phyloP scores from a whole-genome alignment of 2,113 vertebrate genomes.

The Lethenteron camtschaticum region DNA sequence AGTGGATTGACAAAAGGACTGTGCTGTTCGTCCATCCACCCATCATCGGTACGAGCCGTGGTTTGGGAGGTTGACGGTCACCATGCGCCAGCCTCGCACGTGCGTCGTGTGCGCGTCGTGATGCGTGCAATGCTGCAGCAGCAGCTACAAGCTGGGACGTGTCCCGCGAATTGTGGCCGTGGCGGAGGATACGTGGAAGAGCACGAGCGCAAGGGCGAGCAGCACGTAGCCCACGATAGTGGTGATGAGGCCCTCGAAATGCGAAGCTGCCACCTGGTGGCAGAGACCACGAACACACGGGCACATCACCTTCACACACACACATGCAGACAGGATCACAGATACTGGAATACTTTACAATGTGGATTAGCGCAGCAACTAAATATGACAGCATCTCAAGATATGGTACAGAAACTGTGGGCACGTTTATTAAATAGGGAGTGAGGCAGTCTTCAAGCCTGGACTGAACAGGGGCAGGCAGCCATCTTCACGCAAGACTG shows the following conservation, averaged over 20 bases:
- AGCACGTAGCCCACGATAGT: conserved; percentile 82
- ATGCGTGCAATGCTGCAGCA: background rate
- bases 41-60: too few relatives aligned
- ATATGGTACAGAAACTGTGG: too few relatives aligned
- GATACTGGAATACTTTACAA: background rate
- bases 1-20: too few relatives aligned
- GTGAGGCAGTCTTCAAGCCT: too few relatives aligned
- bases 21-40: too few relatives aligned
- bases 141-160: background rate
- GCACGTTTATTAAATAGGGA: too few relatives aligned
- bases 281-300: too few relatives aligned
- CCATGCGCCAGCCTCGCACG: too few relatives aligned
- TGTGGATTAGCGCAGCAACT: background rate
- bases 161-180: background rate
- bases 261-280: conserved; percentile 62
- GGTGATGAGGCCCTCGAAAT: conserved; percentile 82
- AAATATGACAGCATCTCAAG: conserved; percentile 3
- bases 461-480: too few relatives aligned
- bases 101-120: too few relatives aligned
- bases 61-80: too few relatives aligned
- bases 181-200: conserved; percentile 78
- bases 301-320: background rate
- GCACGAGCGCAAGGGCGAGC: conserved; percentile 57
- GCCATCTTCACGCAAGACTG: too few relatives aligned
- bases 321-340: background rate